Base-by-base conservation (phyloP, 2,113 vertebrate genomes). In the Pygoscelis adeliae region DNA sequence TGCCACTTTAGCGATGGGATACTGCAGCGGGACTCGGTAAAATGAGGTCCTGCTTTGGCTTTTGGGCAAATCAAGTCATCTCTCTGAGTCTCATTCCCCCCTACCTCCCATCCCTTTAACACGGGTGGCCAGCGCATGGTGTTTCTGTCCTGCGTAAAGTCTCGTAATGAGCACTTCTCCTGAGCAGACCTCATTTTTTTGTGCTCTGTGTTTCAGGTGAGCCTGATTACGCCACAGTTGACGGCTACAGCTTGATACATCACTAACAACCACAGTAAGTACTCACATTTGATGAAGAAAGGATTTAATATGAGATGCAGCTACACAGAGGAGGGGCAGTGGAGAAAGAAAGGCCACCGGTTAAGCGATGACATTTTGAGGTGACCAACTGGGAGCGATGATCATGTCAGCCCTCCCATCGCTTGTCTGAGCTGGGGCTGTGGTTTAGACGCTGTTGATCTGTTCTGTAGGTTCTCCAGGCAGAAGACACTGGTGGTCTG, bases 161-260 rank as follows among this genome's bases (percentile, higher is more conserved):
- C 15, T 65, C 5, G 0, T 29, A 38, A 34, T 6, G 11, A 59
- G 34, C n/a, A 29, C 20, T 72, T 61, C 20, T 47, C 13, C 10
- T 32, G 52, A 84, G 44, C 34, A 89, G 72, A 71, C 14, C 3
- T 80, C 3, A 15, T 25, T 15, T 44, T 66, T 92, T 13, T 85
- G 36, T 91, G 46, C 10, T 91, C 10, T 66, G 13, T 55, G 77
- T 95, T 96, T 65, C 93, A 98, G 98, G 90, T 55, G 98, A 98
- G 7, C 92, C 97, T 7, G 94, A 97, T 73, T 98, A 99, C 1
- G 90, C 97, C 49, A 89, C 96, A 25, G 62, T 98, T 34, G 96
- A 95, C 3, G 92, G 97, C 42, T 98, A 98, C 92, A 98, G 97
- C 90, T 96, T 98, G 93, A 83, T 98, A 61, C 97, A 97, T 83